phyloP scores from a whole-genome alignment of 37 sponge, comb jelly and placozoan genomes.

The Ianthella basta region DNA sequence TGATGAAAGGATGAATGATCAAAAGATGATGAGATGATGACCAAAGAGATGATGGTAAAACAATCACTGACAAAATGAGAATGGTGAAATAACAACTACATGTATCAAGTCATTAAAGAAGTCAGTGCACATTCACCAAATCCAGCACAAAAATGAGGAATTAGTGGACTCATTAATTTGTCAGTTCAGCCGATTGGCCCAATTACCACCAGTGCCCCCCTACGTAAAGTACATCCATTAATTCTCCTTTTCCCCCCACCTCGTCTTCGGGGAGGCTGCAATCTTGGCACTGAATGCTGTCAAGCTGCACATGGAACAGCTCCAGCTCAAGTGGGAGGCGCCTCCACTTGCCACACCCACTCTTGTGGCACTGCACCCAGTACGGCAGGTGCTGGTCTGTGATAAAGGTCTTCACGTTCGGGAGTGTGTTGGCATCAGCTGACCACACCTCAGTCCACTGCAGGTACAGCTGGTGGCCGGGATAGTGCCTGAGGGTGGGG shows the following conservation, averaged over 20 bases:
- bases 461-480: slow-evolving; percentile 49
- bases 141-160: not conserved
- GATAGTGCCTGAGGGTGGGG: slow-evolving; percentile 48
- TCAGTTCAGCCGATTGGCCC: too few species aligned
- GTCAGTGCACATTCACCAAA: not conserved
- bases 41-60: too few species aligned
- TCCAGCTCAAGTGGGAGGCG: slow-evolving; percentile 59
- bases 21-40: too few species aligned
- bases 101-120: not conserved
- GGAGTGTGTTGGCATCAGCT: slow-evolving; percentile 47
- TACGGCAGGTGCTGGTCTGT: slow-evolving; percentile 70
- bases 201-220: too few species aligned
- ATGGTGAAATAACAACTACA: not conserved
- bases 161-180: too few species aligned
- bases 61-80: not conserved
- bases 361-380: slow-evolving; percentile 66
- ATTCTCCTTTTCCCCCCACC: slow-evolving; percentile 19
- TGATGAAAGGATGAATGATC: too few species aligned
- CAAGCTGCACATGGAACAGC: slow-evolving; percentile 57
- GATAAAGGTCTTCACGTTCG: slow-evolving; percentile 56
- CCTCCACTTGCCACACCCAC: slow-evolving; percentile 71
- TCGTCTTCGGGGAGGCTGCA: slow-evolving; percentile 57
- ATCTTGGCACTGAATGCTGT: slow-evolving; percentile 59
- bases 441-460: slow-evolving; percentile 63
- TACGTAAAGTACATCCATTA: not conserved